Conservation (phyloP, 2,888 invertebrate genomes). For the Tipula unca region DNA sequence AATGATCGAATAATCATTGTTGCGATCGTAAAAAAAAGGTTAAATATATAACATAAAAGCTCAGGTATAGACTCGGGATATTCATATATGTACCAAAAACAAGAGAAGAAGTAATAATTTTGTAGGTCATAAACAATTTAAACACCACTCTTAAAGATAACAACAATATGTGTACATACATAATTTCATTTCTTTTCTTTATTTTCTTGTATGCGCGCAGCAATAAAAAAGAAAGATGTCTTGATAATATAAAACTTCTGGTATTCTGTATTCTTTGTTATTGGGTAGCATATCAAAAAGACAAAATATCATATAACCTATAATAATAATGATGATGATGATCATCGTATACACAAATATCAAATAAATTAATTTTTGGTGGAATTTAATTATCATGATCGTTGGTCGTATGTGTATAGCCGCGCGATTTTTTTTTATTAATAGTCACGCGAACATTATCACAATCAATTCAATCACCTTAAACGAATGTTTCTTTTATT, state of each 20-base stretch:
- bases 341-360: background rate
- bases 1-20: background rate
- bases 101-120: background rate
- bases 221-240: background rate
- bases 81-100: no score
- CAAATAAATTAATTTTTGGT: background rate
- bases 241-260: slow-evolving; percentile 14
- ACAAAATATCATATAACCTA: background rate
- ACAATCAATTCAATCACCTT: background rate
- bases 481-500: background rate
- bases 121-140: background rate
- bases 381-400: background rate
- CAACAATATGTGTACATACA: background rate
- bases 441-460: background rate
- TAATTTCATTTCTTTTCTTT: background rate
- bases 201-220: background rate
- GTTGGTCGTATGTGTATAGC: background rate
- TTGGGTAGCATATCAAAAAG: background rate
- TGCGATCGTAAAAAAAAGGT: background rate
- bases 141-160: background rate
- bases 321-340: background rate
- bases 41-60: background rate
- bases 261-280: background rate
- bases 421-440: background rate
- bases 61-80: background rate